Percentiles rank a stretch among this genome's conserved stretches.
Evolutionary conservation across 2,888 invertebrate genomes (phyloP).

Genomic region (Ceratothoa steindachneri): DNA sequence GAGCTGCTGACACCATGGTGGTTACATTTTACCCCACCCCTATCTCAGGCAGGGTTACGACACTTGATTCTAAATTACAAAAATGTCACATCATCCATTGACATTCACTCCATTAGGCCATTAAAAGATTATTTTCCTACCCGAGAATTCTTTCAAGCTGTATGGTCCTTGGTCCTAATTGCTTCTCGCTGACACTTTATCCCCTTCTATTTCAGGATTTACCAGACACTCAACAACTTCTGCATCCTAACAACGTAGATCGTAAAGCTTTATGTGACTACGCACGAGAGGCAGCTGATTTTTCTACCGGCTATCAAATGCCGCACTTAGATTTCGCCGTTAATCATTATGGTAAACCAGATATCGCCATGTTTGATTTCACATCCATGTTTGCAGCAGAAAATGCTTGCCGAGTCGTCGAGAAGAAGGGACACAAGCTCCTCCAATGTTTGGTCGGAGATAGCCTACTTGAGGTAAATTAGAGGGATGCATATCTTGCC

Average conservation of each 20-base stretch:
- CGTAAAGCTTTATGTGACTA: slow-evolving; percentile 81
- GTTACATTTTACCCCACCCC: too few relatives aligned
- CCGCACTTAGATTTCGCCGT: slow-evolving; percentile 88
- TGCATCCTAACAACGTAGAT: slow-evolving; percentile 85
- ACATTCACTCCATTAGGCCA: too few relatives aligned
- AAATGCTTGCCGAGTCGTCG: slow-evolving; percentile 81
- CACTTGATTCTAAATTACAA: too few relatives aligned
- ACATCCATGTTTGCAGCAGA: slow-evolving; percentile 98
- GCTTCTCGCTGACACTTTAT: too few relatives aligned
- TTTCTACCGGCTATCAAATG: slow-evolving; percentile 81
- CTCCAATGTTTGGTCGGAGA: slow-evolving; percentile 91
- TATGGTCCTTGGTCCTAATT: too few relatives aligned
- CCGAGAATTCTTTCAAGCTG: too few relatives aligned
- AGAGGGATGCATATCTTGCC: too few relatives aligned
- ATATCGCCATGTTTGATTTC: slow-evolving; percentile 98
- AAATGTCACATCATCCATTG: too few relatives aligned
- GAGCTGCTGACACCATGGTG: too few relatives aligned
- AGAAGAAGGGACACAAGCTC: slow-evolving; percentile 69
- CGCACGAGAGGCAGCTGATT: slow-evolving; percentile 90
- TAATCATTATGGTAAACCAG: slow-evolving; percentile 95
- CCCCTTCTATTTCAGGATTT: too few relatives aligned
- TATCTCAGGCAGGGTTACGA: too few relatives aligned
- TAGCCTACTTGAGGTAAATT: slow-evolving; percentile 80
- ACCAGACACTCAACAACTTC: slow-evolving; percentile 76
- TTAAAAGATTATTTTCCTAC: too few relatives aligned